Conservation (phyloP, 2,888 invertebrate genomes). For the Thyatira batis region DNA sequence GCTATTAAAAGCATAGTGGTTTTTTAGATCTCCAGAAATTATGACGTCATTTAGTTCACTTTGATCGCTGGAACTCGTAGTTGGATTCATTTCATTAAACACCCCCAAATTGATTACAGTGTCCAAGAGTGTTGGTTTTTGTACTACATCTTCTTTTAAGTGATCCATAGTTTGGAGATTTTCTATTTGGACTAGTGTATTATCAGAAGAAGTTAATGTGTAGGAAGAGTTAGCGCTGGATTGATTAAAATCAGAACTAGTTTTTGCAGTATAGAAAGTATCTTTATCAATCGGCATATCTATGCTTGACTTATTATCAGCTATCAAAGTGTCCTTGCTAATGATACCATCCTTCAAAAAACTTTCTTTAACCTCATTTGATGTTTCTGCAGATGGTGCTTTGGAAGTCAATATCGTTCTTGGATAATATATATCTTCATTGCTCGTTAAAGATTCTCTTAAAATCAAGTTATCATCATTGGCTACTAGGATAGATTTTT, state of each 20-base stretch:
- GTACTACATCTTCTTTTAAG: not conserved
- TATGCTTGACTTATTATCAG: slow-evolving; percentile 14
- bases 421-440: slow-evolving; percentile 25
- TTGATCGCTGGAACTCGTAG: slow-evolving; percentile 30
- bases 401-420: slow-evolving; percentile 22
- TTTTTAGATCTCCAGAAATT: slow-evolving; percentile 24
- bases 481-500: slow-evolving; percentile 9
- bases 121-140: slow-evolving; percentile 31
- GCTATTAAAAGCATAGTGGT: slow-evolving; percentile 14
- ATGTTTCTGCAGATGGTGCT: slow-evolving; percentile 9
- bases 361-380: not conserved
- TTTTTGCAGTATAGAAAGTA: slow-evolving; percentile 34
- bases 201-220: slow-evolving; percentile 32
- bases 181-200: slow-evolving; percentile 1
- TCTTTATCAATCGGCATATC: slow-evolving; percentile 30
- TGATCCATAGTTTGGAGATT: slow-evolving; percentile 6
- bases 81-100: slow-evolving; percentile 36
- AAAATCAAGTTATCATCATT: slow-evolving; percentile 17
- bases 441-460: slow-evolving; percentile 27
- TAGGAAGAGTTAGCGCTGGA: slow-evolving; percentile 26
- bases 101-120: slow-evolving; percentile 43
- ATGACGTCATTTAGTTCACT: slow-evolving; percentile 26
- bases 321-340: slow-evolving; percentile 36
- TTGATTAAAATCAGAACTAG: slow-evolving; percentile 44
- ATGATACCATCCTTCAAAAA: slow-evolving; percentile 8